Percentiles rank a stretch among this genome's conserved stretches.
phyloP scores from a whole-genome alignment of 2,888 invertebrate species.

The Drosophila siamana region DNA sequence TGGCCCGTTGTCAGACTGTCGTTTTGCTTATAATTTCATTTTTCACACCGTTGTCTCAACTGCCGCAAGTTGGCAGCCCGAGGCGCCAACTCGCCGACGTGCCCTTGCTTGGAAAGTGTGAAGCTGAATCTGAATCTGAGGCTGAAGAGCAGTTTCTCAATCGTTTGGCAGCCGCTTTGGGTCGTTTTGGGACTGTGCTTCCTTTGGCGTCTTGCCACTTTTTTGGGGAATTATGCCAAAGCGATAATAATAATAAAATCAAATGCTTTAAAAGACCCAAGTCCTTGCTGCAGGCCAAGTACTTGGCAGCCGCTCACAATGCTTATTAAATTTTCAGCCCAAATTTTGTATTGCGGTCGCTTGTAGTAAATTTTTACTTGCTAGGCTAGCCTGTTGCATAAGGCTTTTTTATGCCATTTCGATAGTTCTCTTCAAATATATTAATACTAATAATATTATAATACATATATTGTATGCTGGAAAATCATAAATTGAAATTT shows the following conservation, averaged over 20 bases:
- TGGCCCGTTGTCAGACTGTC: constrained; percentile 36
- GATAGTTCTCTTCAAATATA: too few relatives aligned
- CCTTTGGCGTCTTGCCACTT: constrained; percentile 58
- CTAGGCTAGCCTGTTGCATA: constrained; percentile 49
- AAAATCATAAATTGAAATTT: too few relatives aligned
- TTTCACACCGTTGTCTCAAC: constrained; percentile 75
- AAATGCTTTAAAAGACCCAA: constrained; percentile 41
- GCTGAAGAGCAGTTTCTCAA: constrained; percentile 24
- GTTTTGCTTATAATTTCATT: constrained; percentile 79
- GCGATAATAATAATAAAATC: constrained; percentile 76
- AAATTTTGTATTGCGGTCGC: constrained; percentile 31
- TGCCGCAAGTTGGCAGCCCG: constrained; percentile 56
- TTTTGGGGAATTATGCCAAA: constrained; percentile 75
- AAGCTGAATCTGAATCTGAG: constrained; percentile 38
- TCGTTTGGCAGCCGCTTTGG: constrained; percentile 42
- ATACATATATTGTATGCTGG: too few relatives aligned
- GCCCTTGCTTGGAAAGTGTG: constrained; percentile 51
- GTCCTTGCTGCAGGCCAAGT: constrained; percentile 15
- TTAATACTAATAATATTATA: too few relatives aligned
- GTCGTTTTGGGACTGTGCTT: not conserved
- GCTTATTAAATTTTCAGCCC: constrained; percentile 45
- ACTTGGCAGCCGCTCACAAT: constrained; percentile 28
- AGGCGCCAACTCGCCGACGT: constrained; percentile 30
- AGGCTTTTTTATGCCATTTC: not conserved
- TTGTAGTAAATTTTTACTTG: not conserved